phyloP scores from a whole-genome alignment of 2,113 vertebrate species.

The Cygnus buccinator region DNA sequence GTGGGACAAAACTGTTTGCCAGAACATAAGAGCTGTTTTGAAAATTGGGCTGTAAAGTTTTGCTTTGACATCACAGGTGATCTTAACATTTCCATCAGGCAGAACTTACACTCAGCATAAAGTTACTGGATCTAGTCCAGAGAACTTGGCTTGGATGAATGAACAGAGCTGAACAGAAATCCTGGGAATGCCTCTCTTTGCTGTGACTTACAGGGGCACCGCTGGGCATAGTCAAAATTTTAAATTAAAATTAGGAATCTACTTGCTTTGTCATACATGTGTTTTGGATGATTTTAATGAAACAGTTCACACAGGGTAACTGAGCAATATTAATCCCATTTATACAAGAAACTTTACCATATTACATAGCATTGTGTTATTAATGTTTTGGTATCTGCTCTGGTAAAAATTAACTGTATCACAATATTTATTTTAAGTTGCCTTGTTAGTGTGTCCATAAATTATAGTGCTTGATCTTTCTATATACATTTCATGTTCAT shows the following conservation, averaged over 20 bases:
- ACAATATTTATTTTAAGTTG: background rate
- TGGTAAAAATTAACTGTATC: background rate
- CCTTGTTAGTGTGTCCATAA: background rate
- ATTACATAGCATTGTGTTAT: background rate
- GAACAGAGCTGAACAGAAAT: background rate
- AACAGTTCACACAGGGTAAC: background rate
- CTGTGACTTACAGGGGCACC: background rate
- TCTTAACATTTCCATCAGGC: conserved; percentile 2
- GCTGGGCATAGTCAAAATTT: background rate
- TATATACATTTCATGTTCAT: background rate
- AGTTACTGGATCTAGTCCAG: conserved; percentile 5
- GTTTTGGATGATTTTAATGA: background rate
- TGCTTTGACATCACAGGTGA: conserved; percentile 34
- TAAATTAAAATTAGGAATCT: background rate
- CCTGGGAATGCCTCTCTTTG: background rate
- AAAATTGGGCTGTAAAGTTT: background rate
- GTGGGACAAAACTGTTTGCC: background rate
- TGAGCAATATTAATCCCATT: background rate
- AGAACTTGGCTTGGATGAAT: background rate
- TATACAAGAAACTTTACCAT: background rate
- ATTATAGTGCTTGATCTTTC: background rate
- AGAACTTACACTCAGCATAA: background rate
- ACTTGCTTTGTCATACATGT: background rate
- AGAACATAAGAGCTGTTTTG: background rate
- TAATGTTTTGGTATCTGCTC: background rate